Evolutionary conservation across 2,797 vertebrate genomes (phyloP), one percentile per base, ranked within the genome.

Genomic region (Mycteria americana): DNA sequence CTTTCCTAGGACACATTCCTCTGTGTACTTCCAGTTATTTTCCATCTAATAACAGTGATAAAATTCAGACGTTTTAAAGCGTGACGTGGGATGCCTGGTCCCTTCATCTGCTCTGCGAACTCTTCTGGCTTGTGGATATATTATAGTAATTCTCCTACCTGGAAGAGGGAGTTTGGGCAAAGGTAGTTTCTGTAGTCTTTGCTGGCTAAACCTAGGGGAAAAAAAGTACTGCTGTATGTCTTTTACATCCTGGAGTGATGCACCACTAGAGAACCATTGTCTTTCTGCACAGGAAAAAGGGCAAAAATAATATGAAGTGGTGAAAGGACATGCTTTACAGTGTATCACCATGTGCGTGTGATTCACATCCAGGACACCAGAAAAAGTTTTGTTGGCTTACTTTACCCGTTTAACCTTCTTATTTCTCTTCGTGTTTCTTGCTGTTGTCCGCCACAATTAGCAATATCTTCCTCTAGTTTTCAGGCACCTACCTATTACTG

Each of bases 311-410:
- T n/a, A 37, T 1, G 16, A 65, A 60, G 16, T 18, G 14, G 45
- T 48, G 31, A 33, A 28, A 70, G 51, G n/a, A 13, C 13, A 1
- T 39, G 22, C 57, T 80, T 57, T 64, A n/a, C 23, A 22, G 37
- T 18, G 28, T 31, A 9, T 24, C 13, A 4, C 19, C 16, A 4
- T 17, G 10, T 39, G 35, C 2, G 3, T 28, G 18, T 3, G 0
- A 81, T 81, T 60, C 13, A 30, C 37, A 33, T 22, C 17, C 35
- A 39, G 50, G 62, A 24, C 21, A 18, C 13, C 15, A 31, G 27
- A 30, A 43, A 13, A 62, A 39, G 22, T 56, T 50, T 67, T 72
- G 39, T 37, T 90, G 59, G 28, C 14, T n/a, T 48, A 23, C 16
- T 56, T 69, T 48, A 48, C 17, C 28, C 3, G 4, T 65, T 77